Conservation (phyloP, 2,797 vertebrate genomes). For the Trematomus bernacchii region DNA sequence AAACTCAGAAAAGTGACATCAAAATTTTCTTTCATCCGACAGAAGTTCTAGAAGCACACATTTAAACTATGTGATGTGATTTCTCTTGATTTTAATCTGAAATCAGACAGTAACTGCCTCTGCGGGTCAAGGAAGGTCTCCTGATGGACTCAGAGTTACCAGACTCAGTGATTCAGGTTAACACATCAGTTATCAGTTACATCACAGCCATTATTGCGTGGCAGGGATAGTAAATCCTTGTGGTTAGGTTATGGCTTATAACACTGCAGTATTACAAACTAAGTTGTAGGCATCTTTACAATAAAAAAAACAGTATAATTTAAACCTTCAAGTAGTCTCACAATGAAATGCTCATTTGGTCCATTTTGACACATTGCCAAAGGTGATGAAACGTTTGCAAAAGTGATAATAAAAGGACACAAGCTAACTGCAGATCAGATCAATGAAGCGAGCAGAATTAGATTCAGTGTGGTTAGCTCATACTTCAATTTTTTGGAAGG, state of each 20-base stretch:
- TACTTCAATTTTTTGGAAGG: too few species aligned
- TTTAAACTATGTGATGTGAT: constrained; percentile 2
- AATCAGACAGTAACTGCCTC: constrained; percentile 25
- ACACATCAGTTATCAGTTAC: constrained; percentile 32
- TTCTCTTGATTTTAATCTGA: constrained; percentile 17
- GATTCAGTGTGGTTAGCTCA: too few species aligned
- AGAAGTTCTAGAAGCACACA: constrained; percentile 5
- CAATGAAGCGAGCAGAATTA: not conserved
- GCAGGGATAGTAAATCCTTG: constrained; percentile 58
- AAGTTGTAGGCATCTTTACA: constrained; percentile 43
- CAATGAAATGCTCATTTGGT: constrained; percentile 70
- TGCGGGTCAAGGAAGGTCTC: constrained; percentile 13
- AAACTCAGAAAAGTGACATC: constrained; percentile 41
- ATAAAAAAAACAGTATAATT: constrained; percentile 32
- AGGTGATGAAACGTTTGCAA: constrained; percentile 38
- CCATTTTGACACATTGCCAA: constrained; percentile 72
- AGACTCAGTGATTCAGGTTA: constrained; percentile 67
- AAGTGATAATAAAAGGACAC: constrained; percentile 33
- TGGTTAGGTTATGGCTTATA: constrained; percentile 76
- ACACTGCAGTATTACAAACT: constrained; percentile 46
- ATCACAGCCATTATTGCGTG: constrained; percentile 68
- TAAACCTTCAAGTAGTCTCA: constrained; percentile 30
- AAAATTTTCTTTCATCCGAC: constrained; percentile 25
- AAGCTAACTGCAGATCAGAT: constrained; percentile 8
- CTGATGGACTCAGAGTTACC: constrained; percentile 3